Percentiles rank a stretch among this genome's conserved stretches.
phyloP scores from a whole-genome alignment of 2,888 invertebrate species.

The Vandiemenella viatica region DNA sequence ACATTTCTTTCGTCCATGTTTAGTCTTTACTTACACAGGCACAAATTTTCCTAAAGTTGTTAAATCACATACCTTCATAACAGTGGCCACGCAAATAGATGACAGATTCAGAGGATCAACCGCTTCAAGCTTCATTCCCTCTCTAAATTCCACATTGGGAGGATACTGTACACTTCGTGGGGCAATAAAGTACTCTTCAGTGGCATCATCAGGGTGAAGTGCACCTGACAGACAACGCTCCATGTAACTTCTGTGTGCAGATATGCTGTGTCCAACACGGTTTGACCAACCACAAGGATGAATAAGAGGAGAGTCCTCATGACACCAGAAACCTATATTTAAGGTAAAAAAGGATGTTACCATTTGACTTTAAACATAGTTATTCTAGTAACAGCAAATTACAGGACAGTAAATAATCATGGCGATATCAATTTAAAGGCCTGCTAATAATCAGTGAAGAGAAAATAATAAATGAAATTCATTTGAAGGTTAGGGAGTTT shows the following conservation, averaged over 20 bases:
- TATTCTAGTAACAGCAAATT: no score
- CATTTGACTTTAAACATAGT: no score
- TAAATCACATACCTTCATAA: constrained; percentile 48
- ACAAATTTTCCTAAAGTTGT: neutral
- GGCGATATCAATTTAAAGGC: no score
- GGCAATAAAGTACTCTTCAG: constrained; percentile 56
- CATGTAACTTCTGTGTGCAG: constrained; percentile 65
- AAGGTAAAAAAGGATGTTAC: neutral
- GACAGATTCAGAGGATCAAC: constrained; percentile 92
- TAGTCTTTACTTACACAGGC: no score
- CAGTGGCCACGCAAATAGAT: constrained; percentile 87
- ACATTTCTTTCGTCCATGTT: no score
- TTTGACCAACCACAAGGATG: constrained; percentile 97
- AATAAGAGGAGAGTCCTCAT: constrained; percentile 84
- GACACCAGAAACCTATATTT: constrained; percentile 95
- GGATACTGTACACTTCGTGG: constrained; percentile 17
- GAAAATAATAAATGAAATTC: no score
- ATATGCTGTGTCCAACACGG: constrained; percentile 72
- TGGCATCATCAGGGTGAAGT: constrained; percentile 61
- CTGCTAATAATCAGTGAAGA: no score
- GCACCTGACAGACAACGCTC: constrained; percentile 57
- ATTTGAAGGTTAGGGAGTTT: no score
- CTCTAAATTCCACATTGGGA: constrained; percentile 21
- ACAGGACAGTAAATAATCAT: no score
- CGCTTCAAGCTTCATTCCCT: constrained; percentile 92